Conservation (phyloP, 2,113 vertebrate species). For the Cynocephalus volans region DNA sequence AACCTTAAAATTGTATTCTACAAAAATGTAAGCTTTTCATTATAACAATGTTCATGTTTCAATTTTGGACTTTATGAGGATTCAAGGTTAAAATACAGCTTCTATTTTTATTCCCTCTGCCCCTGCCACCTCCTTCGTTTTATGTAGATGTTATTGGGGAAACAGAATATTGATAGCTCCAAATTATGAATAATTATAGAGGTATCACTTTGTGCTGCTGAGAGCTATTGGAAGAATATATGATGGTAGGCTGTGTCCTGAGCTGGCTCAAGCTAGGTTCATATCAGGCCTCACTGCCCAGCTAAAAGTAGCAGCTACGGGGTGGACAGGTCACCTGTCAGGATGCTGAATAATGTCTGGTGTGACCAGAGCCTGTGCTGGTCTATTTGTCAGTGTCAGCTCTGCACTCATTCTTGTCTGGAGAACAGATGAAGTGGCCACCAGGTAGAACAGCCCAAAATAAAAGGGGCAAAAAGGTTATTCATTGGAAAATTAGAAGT, state of each 20-base stretch:
- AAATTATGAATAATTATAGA: conserved; percentile 4
- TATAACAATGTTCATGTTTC: not conserved
- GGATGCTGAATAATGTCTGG: conserved; percentile 61
- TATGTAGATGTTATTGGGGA: not conserved
- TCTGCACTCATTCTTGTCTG: conserved; percentile 63
- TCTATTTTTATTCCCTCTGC: not conserved
- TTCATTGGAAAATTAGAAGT: conserved; percentile 69
- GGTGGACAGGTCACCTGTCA: conserved; percentile 50
- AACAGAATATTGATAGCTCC: not conserved
- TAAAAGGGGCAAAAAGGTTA: conserved; percentile 67
- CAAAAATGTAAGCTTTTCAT: not conserved
- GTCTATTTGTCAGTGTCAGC: conserved; percentile 76
- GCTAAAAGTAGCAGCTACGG: not conserved
- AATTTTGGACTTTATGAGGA: not conserved
- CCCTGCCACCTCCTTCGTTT: not conserved
- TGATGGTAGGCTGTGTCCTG: not conserved
- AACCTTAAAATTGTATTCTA: conserved; percentile 35
- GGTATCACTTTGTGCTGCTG: not conserved
- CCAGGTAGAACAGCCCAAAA: conserved; percentile 43
- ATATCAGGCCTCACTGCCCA: not conserved
- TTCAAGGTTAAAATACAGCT: not conserved
- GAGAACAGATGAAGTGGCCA: conserved; percentile 71
- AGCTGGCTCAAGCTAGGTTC: not conserved
- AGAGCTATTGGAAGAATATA: not conserved
- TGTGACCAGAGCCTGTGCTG: conserved; percentile 19